Evolutionary conservation across 53 echinoderm and acorn worm genomes (phyloP), one percentile per base, ranked within the genome.

Genomic region (Crossaster papposus): DNA sequence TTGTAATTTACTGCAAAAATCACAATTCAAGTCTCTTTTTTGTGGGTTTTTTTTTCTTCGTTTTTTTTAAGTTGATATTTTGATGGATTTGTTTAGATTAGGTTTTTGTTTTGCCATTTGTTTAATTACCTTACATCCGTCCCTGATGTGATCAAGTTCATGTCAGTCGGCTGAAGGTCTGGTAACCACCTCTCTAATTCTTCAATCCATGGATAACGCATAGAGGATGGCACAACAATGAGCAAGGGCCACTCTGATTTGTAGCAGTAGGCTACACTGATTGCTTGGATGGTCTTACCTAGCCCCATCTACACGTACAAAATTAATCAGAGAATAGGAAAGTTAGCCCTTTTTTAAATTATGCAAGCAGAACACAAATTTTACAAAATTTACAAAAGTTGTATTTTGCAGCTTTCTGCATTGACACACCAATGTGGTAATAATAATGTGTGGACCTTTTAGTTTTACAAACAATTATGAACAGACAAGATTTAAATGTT

Each of bases 181-280:
- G 95, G 95, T 36, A 95, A 79, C 95, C 95, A 95, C 51, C 82
- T 84, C 51, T 95, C 95, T 2, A 95, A 36, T 62, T 95, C 95
- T 36, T 95, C 95, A 65, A 95, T 93, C 95, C 95, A 95, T 18
- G 95, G 93, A 88, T 95, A 95, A 17, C 91, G 88, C 82, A 95
- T 84, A 17, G 95, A 93, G n/a, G 95, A 93, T 2, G 93, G 95
- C 2, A 95, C 90, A 20, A 95, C 83, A 54, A 95, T 91, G 18
- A 95, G 93, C 35, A 95, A 70, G 12, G 95, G 95, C 95, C 95
- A 95, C 62, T 95, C 95, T 24, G 84, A 53, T 31, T 83, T 65
- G 92, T 95, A 95, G 88, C 79, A 91, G 79, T 95, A 95, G 51
- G 95, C 93, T 14, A 86, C 92, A 14, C 93, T 50, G 51, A 95